These are phyloP conservation scores for Chromoteleia sp. DNA, from an alignment of 2,888 invertebrate genomes.

Conservation along the genomic window DNA sequence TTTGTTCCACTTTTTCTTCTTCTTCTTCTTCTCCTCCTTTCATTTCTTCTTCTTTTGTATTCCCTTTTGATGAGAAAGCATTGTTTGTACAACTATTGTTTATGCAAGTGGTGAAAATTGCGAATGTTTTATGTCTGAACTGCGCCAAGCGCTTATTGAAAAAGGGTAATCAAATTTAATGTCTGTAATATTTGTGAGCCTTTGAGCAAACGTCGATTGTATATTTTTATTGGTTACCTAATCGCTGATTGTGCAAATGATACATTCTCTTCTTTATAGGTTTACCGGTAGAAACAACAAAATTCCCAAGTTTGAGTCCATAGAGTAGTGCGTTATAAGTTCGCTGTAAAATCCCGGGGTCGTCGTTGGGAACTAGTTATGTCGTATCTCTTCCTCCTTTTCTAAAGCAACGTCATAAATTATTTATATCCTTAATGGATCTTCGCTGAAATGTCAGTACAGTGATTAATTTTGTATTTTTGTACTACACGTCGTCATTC, in stretches of 20 bases:
- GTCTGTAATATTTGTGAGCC: constrained; percentile 26
- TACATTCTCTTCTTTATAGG: constrained; percentile 35
- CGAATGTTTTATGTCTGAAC: constrained; percentile 12
- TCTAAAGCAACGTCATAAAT: constrained; percentile 7
- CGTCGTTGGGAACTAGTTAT: constrained; percentile 1
- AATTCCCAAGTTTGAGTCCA: constrained; percentile 14
- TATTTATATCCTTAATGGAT: constrained; percentile 23
- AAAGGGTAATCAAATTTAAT: constrained; percentile 51
- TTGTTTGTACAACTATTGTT: constrained; percentile 4
- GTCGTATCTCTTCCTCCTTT: constrained; percentile 26
- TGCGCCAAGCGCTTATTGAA: constrained; percentile 13
- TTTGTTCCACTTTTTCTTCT: constrained; percentile 6
- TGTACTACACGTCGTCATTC: background rate
- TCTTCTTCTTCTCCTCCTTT: constrained; percentile 1
- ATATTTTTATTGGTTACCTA: constrained; percentile 42
- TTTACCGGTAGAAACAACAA: constrained; percentile 28
- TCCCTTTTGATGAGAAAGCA: constrained; percentile 9
- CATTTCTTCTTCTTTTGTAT: background rate
- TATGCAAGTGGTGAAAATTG: constrained; percentile 32
- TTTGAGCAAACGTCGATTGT: constrained; percentile 25
- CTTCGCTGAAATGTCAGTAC: constrained; percentile 14
- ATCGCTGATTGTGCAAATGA: constrained; percentile 45
- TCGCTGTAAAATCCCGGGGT: background rate
- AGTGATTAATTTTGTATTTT: constrained; percentile 2
- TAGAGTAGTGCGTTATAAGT: background rate